phyloP scores from a whole-genome alignment of 2,888 invertebrate species.

The Latrodectus hesperus region DNA sequence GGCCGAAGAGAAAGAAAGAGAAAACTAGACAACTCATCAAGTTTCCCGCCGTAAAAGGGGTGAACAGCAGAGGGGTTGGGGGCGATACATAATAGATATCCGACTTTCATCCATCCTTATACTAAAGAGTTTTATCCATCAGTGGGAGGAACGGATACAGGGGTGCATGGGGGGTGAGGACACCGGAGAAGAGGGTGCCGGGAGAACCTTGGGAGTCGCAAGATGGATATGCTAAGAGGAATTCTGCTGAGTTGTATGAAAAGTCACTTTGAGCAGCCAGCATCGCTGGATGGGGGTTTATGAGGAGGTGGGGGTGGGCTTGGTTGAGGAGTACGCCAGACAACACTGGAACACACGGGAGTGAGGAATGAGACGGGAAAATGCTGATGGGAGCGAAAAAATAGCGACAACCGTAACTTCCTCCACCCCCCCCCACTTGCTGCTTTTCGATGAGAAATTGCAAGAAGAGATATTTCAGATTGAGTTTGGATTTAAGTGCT shows the following conservation, averaged over 20 bases:
- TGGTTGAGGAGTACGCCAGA: slow-evolving; percentile 10
- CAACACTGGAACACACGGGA: not conserved
- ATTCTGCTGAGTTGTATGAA: slow-evolving; percentile 67
- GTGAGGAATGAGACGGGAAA: slow-evolving; percentile 6
- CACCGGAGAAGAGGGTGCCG: slow-evolving; percentile 6
- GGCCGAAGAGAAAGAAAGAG: slow-evolving; percentile 6
- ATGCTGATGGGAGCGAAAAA: slow-evolving; percentile 59
- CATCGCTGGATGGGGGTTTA: not conserved
- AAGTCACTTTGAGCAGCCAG: slow-evolving; percentile 46
- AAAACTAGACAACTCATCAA: slow-evolving; percentile 61
- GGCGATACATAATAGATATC: slow-evolving; percentile 64
- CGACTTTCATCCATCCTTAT: slow-evolving; percentile 40
- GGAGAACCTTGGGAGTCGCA: slow-evolving; percentile 23
- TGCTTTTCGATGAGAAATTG: slow-evolving; percentile 32
- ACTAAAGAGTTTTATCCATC: slow-evolving; percentile 47
- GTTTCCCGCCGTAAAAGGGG: slow-evolving; percentile 23
- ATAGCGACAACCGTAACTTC: not conserved
- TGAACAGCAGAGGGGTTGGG: not conserved
- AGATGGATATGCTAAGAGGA: slow-evolving; percentile 68
- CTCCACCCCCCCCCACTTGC: slow-evolving; percentile 11
- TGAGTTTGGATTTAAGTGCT: slow-evolving; percentile 67
- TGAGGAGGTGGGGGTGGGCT: slow-evolving; percentile 14
- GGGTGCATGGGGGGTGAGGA: not conserved
- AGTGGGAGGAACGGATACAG: slow-evolving; percentile 20
- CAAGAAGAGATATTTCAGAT: slow-evolving; percentile 67